Evolutionary conservation across 2,888 invertebrate genomes (phyloP), one percentile per base, ranked within the genome.

Genomic region (Drosophila acutilabella): DNA sequence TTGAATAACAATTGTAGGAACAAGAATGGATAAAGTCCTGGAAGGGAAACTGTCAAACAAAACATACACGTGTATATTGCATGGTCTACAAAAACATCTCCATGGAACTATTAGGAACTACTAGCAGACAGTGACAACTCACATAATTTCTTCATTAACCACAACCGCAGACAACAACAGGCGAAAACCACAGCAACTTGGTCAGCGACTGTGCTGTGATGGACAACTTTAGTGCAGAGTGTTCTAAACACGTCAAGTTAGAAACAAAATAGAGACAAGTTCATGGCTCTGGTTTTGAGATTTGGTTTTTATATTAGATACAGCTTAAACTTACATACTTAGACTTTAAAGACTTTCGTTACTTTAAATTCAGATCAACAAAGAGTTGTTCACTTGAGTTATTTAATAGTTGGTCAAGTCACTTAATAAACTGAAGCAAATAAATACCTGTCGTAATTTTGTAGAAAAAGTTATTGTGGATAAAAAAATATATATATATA

Each of bases 371-470:
- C 14, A 30, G 23, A 3, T n/a, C 0, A 18, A 47, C 14, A 8
- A 11, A 11, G 11, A 40, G 6, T 64, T 70, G 64, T 54, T 45
- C 74, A 69, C 60, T 74, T 64, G 56, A 54, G 50, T 58, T 79
- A 56, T 64, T 74, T 54, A 38, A n/a, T 62, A 62, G 65, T 58
- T 61, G 77, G 73, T 51, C 89, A 70, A 80, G 85, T 73, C 87
- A 78, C 64, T 75, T 89, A 87, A 89, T 75, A 23, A 23, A 23
- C 23, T 23, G 1, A 6, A 23, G 1, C 6, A 23, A 23, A 23
- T 23, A 78, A 83, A 83, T 80, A 64, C 64, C 75, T 64, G 74
- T 48, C 52, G 50, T 62, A 59, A 67, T 80, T 80, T 77, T 70
- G 64, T 56, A 70, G 67, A 64, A 77, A 48, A 65, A 23, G 23